Conservation (phyloP, 2,888 invertebrate genomes). For the Apoderus coryli region DNA sequence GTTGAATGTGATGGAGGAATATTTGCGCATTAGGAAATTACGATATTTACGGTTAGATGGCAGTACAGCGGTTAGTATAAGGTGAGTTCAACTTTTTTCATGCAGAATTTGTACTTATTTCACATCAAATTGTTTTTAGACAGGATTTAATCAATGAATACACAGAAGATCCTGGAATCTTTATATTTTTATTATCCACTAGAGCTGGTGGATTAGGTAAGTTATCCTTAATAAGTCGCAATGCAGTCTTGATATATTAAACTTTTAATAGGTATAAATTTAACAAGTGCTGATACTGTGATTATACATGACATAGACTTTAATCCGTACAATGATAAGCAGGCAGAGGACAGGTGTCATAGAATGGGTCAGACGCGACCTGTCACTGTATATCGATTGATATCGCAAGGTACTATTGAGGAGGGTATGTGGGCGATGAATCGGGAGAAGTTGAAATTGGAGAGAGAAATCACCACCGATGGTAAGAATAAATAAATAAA, state of each 20-base stretch:
- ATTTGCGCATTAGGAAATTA: slow-evolving; percentile 57
- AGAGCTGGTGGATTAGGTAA: slow-evolving; percentile 91
- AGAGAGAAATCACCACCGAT: slow-evolving; percentile 64
- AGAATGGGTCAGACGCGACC: slow-evolving; percentile 66
- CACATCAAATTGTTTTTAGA: slow-evolving; percentile 37
- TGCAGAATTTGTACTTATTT: background rate
- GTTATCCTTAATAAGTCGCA: no score
- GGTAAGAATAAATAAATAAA: slow-evolving; percentile 20
- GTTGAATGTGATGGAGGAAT: slow-evolving; percentile 84
- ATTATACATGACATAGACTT: slow-evolving; percentile 96
- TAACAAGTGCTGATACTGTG: slow-evolving; percentile 89
- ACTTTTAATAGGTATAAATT: no score
- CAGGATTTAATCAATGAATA: slow-evolving; percentile 84
- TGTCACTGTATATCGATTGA: slow-evolving; percentile 72
- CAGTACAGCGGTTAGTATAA: slow-evolving; percentile 68
- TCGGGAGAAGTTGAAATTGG: slow-evolving; percentile 80
- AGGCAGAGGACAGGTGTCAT: slow-evolving; percentile 85
- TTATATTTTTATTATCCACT: slow-evolving; percentile 84
- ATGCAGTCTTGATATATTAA: no score
- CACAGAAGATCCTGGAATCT: slow-evolving; percentile 63
- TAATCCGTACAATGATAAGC: slow-evolving; percentile 97
- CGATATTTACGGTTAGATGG: slow-evolving; percentile 80
- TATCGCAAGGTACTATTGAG: slow-evolving; percentile 79
- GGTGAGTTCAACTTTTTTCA: no score
- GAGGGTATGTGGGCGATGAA: slow-evolving; percentile 85